Percentiles rank a stretch among this genome's conserved stretches.
phyloP scores from a whole-genome alignment of 2,113 vertebrate genomes.

The Chiloscyllium plagiosum region DNA sequence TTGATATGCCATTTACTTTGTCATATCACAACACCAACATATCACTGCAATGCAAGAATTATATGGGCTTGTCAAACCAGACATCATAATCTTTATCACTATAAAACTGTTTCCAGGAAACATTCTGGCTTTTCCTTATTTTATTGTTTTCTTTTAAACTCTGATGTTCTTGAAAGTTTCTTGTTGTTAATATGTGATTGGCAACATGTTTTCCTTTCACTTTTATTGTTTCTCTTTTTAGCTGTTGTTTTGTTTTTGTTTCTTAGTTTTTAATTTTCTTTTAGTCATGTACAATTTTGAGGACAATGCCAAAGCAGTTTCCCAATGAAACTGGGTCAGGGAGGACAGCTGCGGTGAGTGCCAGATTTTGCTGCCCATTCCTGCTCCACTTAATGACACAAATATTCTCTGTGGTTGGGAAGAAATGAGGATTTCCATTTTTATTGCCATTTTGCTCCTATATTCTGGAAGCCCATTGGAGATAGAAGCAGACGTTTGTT shows the following conservation, averaged over 20 bases:
- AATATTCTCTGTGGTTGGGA: not conserved
- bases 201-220: not conserved
- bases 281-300: too few species aligned
- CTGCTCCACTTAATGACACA: not conserved
- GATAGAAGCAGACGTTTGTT: too few species aligned
- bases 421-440: too few species aligned
- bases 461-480: too few species aligned
- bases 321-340: not conserved
- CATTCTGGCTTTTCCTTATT: not conserved
- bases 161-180: not conserved
- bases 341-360: not conserved
- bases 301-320: not conserved
- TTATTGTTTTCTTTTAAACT: not conserved
- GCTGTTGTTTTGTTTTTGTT: not conserved
- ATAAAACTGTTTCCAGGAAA: not conserved
- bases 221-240: not conserved
- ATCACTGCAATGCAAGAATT: not conserved
- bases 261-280: not conserved
- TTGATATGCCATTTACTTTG: not conserved
- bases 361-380: not conserved
- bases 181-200: not conserved
- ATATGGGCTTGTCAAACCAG: not conserved
- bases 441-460: too few species aligned
- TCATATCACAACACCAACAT: not conserved
- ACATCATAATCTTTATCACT: not conserved